Evolutionary conservation across 2,797 vertebrate species (phyloP).

Genomic region (Enteromius argenteus): DNA sequence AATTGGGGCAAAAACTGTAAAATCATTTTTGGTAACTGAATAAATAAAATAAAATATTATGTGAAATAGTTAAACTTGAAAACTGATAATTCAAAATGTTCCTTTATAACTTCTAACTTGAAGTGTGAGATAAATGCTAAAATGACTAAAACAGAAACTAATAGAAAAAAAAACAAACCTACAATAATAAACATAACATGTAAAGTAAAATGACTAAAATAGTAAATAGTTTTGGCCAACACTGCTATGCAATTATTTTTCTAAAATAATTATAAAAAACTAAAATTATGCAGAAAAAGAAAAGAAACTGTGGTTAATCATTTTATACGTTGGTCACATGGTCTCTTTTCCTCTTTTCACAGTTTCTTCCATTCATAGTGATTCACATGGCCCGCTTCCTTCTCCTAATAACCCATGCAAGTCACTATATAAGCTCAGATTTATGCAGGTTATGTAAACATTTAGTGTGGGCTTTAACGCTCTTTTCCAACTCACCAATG

Average conservation of each 20-base stretch:
- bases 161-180: not conserved
- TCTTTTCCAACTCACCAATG: constrained; percentile 82
- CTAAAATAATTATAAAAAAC: no score
- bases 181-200: not conserved
- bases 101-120: not conserved
- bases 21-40: not conserved
- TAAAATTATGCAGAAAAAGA: not conserved
- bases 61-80: not conserved
- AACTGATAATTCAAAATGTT: no score
- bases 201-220: not conserved
- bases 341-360: not conserved
- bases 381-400: not conserved
- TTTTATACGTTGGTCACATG: not conserved
- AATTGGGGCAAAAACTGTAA: not conserved
- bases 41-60: not conserved
- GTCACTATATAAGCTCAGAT: not conserved
- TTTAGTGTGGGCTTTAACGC: not conserved
- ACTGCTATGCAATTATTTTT: not conserved
- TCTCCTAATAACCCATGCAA: not conserved
- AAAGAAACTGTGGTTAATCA: not conserved
- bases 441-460: constrained; percentile 5
- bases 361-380: not conserved
- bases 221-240: not conserved
- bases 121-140: not conserved
- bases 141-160: no score